These are phyloP conservation scores for Romanogobio albipinnatus DNA, from an alignment of 2,113 vertebrate genomes.

Conservation along the genomic window DNA sequence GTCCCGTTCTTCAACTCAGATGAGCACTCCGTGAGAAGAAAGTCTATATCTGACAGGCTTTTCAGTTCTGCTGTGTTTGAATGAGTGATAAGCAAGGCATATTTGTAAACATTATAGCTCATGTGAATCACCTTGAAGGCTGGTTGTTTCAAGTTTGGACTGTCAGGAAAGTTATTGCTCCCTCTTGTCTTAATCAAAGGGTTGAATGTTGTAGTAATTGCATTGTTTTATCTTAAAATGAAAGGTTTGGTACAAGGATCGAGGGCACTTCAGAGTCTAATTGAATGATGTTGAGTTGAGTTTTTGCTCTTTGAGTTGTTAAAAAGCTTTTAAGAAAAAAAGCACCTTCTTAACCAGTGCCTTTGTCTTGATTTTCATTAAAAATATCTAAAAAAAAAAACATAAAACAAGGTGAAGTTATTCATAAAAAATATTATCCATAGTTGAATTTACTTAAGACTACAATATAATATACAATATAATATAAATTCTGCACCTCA, in stretches of 20 bases:
- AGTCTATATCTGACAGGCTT: slow-evolving; percentile 4
- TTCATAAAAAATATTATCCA: too few species aligned
- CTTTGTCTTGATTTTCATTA: not conserved
- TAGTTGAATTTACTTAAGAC: too few species aligned
- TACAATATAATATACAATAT: too few species aligned
- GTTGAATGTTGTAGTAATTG: slow-evolving; percentile 54
- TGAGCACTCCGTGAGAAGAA: not conserved
- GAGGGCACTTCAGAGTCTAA: not conserved
- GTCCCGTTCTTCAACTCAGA: not conserved
- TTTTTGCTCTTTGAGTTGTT: not conserved
- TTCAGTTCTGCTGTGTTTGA: not conserved
- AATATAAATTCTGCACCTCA: too few species aligned
- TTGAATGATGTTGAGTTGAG: not conserved
- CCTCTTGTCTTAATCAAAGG: slow-evolving; percentile 24
- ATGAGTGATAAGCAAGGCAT: slow-evolving; percentile 11
- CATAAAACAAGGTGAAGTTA: too few species aligned
- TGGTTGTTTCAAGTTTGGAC: not conserved
- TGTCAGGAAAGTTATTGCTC: slow-evolving; percentile 3
- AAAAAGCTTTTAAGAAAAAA: not conserved
- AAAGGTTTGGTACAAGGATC: slow-evolving; percentile 24
- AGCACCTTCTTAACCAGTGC: not conserved
- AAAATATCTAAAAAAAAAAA: not conserved
- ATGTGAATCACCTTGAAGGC: slow-evolving; percentile 20
- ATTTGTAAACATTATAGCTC: not conserved
- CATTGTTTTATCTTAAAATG: slow-evolving; percentile 19